phyloP scores from a whole-genome alignment of 2,888 invertebrate species.

The Perizoma affinitatum region DNA sequence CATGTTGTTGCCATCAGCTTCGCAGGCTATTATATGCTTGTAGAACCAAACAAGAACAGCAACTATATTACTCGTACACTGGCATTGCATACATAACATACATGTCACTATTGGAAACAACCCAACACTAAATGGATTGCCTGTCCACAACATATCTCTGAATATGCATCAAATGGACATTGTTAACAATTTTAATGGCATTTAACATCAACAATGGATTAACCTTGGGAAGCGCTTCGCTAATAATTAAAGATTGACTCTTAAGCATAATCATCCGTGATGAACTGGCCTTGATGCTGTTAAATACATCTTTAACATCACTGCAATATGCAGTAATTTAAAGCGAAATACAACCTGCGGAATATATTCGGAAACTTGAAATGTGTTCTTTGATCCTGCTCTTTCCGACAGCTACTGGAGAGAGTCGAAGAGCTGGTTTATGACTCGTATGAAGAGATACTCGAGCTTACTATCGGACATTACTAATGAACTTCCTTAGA shows the following conservation, averaged over 20 bases:
- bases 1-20: no score
- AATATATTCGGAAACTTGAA: no score
- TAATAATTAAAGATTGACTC: background rate
- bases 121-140: background rate
- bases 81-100: no score
- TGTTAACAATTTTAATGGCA: constrained; percentile 1
- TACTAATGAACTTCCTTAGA: no score
- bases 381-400: no score
- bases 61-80: no score
- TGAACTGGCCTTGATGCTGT: constrained; percentile 5
- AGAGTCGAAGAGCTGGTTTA: no score
- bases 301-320: constrained; percentile 3
- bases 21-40: no score
- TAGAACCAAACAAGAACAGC: no score
- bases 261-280: background rate
- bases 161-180: background rate
- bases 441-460: no score
- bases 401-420: no score
- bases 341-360: background rate
- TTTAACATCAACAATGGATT: constrained; percentile 5
- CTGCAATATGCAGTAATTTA: constrained; percentile 11
- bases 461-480: no score
- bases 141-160: constrained; percentile 1
- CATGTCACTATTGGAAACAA: background rate
- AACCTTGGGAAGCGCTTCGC: constrained; percentile 7